Conservation (phyloP, 2,113 vertebrate species). For the Polypterus senegalus region DNA sequence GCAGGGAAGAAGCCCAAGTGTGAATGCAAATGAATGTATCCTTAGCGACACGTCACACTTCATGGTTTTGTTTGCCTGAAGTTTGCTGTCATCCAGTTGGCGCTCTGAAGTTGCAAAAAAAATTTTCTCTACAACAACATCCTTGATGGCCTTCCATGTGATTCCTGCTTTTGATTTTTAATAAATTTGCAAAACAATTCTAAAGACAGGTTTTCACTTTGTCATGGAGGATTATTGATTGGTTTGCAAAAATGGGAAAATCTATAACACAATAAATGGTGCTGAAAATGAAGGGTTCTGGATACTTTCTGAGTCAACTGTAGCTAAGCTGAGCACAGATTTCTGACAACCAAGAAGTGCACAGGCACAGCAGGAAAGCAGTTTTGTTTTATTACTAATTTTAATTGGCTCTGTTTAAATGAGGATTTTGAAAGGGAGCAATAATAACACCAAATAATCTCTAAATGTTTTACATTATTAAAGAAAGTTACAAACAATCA, state of each 20-base stretch:
- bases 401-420: not conserved
- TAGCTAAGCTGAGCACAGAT: slow-evolving; percentile 11
- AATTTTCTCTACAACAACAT: too few relatives aligned
- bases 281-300: not conserved
- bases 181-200: too few relatives aligned
- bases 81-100: too few relatives aligned
- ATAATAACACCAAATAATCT: slow-evolving; percentile 27
- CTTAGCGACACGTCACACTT: too few relatives aligned
- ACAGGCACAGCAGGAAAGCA: slow-evolving; percentile 15
- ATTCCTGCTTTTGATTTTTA: too few relatives aligned
- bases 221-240: not conserved
- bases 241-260: slow-evolving; percentile 30
- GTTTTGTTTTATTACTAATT: slow-evolving; percentile 5
- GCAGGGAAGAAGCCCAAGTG: too few relatives aligned
- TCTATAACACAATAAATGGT: not conserved
- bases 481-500: too few relatives aligned
- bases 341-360: slow-evolving; percentile 30
- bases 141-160: too few relatives aligned
- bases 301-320: slow-evolving; percentile 9
- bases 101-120: too few relatives aligned
- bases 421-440: slow-evolving; percentile 13
- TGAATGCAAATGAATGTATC: too few relatives aligned
- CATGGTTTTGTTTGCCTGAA: too few relatives aligned
- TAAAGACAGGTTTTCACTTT: too few relatives aligned
- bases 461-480: slow-evolving; percentile 14